Evolutionary conservation across 2,888 invertebrate genomes (phyloP), one percentile per base, ranked within the genome.

Genomic region (Microctonus aethiopoides): DNA sequence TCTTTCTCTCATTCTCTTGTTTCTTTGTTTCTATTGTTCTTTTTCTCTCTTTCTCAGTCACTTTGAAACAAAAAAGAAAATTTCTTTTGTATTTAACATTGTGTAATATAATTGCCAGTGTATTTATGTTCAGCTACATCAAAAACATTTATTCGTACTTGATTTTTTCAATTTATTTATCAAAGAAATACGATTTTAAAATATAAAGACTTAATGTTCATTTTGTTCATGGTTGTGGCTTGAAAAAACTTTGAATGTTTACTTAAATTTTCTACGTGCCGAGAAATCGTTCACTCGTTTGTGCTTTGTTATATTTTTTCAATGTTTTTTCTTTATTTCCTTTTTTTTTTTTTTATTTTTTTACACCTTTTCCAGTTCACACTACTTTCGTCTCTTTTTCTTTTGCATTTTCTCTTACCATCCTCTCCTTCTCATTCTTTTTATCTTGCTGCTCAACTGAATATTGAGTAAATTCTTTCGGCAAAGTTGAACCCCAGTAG

Each of bases 181-280:
- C 3, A 16, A 34, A 26, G n/a, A 39, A 39, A 52, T 52, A 29
- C 6, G 46, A 46, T 5, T n/a, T 16, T 16, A 16, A 46, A 46
- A 46, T 20, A 39, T n/a, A 46, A 7, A 16, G 16, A 5, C 9
- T 7, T 16, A 7, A 16, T 6, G 46, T 46, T 7, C 46, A 16
- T 46, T 16, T 7, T 46, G 46, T 16, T 46, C 16, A 16, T 46
- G 4, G 16, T 46, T 16, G 16, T 16, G 46, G 16, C 16, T 16
- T 46, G 46, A 66, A 74, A 78, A 78, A 81, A 80, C 79, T 81
- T 80, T 79, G 81, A 80, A 80, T 81, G 81, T 81, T 81, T 80
- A 80, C 81, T 76, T 65, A 56, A 64, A 64, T 64, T 64, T 64
- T 72, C 73, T 77, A 76, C 72, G 72, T 66, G 51, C 54, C 22